Base-by-base conservation (phyloP, 2,888 invertebrate species). In the Eristalinus sepulchralis region DNA sequence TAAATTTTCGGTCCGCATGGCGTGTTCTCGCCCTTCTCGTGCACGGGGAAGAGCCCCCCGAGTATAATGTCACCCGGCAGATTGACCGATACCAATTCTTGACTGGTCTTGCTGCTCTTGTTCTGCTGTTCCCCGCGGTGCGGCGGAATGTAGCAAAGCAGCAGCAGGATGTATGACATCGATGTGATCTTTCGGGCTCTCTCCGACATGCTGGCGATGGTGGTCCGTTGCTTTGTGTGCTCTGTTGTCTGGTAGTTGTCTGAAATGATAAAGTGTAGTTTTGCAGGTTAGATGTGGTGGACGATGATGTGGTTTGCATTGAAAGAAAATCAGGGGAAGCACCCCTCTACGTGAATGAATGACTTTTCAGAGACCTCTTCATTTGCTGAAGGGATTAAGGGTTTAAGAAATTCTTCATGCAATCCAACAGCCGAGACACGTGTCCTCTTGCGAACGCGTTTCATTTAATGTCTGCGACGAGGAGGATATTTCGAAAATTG, bases 21-120 rank as follows among this genome's bases (percentile, higher is more conserved):
- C 20, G 91, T 92, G 64, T 91, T 92, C 60, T 93, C 91, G 1
- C 91, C 91, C 90, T 95, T 94, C 89, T 95, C 94, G 89, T 96
- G 95, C 90, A 96, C 94, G 0, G 96, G 95, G 90, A 96, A 96
- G 60, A 96, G 93, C 3, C 95, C 95, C 1, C 95, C 95, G 34
- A 96, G 93, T 83, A 95, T 94, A 79, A 95, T 93, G 90, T 95
- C 95, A n/a, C 95, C 95, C 0, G 90, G 90, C 11, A 90, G 57
- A 34, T 86, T 90, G 0, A 91, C 91, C 0, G 84, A 84, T 24
- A 84, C 80, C 22, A 80, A 13, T 57, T 84, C 84, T 62, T 80
- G 84, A 9, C 75, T 84, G 8, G 71, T 22, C 8, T 80, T 84
- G 31, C 36, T 63, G 36, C 53, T 66, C 20, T 70, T 83, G 17